Conservation (phyloP, 1,140 invertebrate species). For the Drosophila oshimai region DNA sequence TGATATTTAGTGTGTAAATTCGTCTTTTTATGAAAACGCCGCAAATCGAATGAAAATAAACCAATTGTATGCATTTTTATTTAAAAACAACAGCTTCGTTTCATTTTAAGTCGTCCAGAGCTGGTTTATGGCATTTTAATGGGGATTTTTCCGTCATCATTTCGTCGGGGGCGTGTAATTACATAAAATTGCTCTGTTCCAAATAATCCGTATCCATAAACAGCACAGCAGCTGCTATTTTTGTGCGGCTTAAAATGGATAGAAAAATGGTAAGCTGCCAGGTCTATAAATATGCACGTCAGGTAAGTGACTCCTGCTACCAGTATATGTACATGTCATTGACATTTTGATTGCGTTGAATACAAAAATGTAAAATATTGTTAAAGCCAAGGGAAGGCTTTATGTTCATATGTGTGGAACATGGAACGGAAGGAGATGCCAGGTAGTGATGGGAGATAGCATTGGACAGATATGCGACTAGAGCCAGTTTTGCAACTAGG, state of each 20-base stretch:
- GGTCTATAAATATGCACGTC: constrained; percentile 1
- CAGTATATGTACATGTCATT: neutral
- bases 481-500: constrained; percentile 33
- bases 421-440: constrained; percentile 56
- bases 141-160: neutral
- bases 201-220: constrained; percentile 14
- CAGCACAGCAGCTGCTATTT: constrained; percentile 16
- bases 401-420: constrained; percentile 6
- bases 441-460: constrained; percentile 32
- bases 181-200: constrained; percentile 26
- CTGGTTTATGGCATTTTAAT: neutral
- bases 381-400: neutral
- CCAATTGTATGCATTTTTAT: constrained; percentile 66
- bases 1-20: constrained; percentile 57
- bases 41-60: constrained; percentile 55
- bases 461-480: neutral
- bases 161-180: constrained; percentile 18
- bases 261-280: neutral
- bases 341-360: constrained; percentile 7
- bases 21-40: constrained; percentile 50
- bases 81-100: constrained; percentile 17
- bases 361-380: constrained; percentile 11
- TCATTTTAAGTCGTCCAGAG: neutral
- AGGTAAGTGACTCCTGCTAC: neutral
- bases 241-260: constrained; percentile 17